phyloP scores from a whole-genome alignment of 2,888 invertebrate species.

The Blastobasis lacticolella region DNA sequence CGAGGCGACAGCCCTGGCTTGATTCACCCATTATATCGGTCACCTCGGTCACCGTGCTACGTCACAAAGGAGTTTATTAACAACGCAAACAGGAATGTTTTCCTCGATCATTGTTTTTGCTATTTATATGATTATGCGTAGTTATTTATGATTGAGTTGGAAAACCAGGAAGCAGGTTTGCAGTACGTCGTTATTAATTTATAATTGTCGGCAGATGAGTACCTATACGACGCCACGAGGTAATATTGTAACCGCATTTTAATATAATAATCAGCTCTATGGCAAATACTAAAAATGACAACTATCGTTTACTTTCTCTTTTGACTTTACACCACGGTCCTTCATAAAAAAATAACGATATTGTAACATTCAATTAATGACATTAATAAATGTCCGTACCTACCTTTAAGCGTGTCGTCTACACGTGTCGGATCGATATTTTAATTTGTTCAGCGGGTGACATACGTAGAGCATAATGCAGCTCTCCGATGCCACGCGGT shows the following conservation, averaged over 20 bases:
- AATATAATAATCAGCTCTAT: no score
- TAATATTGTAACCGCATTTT: no score
- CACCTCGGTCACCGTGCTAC: slow-evolving; percentile 47
- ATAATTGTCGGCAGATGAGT: neutral
- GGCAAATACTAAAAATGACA: no score
- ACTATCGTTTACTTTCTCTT: no score
- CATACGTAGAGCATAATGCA: neutral
- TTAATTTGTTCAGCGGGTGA: neutral
- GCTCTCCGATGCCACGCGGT: neutral
- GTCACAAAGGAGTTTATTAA: slow-evolving; percentile 61
- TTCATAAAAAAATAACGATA: no score
- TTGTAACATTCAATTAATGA: no score
- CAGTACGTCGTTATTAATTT: neutral
- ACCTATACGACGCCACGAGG: neutral
- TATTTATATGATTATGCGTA: slow-evolving; percentile 40
- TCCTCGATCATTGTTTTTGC: slow-evolving; percentile 56
- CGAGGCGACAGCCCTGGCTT: slow-evolving; percentile 11
- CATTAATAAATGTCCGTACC: no score
- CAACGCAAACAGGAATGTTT: slow-evolving; percentile 51
- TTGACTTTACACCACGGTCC: no score
- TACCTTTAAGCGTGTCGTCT: no score
- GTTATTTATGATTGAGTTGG: slow-evolving; percentile 23
- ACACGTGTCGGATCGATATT: no score
- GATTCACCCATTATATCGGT: slow-evolving; percentile 44
- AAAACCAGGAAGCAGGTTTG: slow-evolving; percentile 34